Percentiles rank a stretch among this genome's conserved stretches.
phyloP scores from a whole-genome alignment of 2,888 invertebrate species.

The Asteroscopus sphinx region DNA sequence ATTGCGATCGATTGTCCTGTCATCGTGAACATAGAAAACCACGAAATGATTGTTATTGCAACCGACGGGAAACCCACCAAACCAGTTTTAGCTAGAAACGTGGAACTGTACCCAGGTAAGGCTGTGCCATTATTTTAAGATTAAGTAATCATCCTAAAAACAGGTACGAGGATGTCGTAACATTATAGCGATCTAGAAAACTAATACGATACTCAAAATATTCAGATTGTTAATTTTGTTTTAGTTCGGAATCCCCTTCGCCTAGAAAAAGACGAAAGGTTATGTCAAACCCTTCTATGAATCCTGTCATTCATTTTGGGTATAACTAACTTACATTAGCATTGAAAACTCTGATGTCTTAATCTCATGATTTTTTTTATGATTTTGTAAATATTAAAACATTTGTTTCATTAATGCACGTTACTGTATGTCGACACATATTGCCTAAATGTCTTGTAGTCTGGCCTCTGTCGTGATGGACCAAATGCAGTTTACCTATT shows the following conservation, averaged over 20 bases:
- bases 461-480: conserved; percentile 18
- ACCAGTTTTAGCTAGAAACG: conserved; percentile 76
- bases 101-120: conserved; percentile 86
- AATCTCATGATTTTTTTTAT: too few species aligned
- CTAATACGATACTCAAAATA: too few species aligned
- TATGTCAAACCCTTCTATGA: too few species aligned
- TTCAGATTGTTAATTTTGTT: too few species aligned
- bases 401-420: conserved; percentile 1
- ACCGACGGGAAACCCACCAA: conserved; percentile 87
- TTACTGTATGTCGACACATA: conserved; percentile 12
- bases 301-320: too few species aligned
- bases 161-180: conserved; percentile 3
- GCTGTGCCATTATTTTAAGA: conserved; percentile 10
- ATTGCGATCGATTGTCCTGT: conserved; percentile 88
- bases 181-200: neutral
- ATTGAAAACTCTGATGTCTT: too few species aligned
- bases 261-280: too few species aligned
- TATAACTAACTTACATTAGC: too few species aligned
- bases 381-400: conserved; percentile 10
- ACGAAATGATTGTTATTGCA: conserved; percentile 87
- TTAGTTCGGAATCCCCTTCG: too few species aligned
- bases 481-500: conserved; percentile 11
- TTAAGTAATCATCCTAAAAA: conserved; percentile 16
- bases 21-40: conserved; percentile 82
- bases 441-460: conserved; percentile 31